Evolutionary conservation across 2,113 vertebrate species (phyloP).

Genomic region (Rhynchomys soricoides): DNA sequence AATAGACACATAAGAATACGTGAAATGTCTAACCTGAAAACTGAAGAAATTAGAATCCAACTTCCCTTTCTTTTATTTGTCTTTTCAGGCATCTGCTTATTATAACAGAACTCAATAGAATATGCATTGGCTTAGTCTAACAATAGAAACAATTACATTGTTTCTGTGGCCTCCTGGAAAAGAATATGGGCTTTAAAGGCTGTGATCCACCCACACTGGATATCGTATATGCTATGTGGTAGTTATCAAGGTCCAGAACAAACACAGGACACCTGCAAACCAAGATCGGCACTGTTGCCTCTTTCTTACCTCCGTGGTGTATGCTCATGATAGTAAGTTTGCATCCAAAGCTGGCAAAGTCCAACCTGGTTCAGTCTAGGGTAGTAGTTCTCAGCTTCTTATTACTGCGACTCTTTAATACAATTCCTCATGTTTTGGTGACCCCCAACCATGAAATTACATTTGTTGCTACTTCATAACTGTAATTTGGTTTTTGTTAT

Average conservation of each 20-base stretch:
- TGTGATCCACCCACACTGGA: neutral
- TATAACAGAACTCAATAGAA: neutral
- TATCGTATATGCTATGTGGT: neutral
- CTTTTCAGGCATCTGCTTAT: neutral
- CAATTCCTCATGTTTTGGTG: neutral
- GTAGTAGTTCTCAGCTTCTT: neutral
- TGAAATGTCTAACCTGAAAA: neutral
- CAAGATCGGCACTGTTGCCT: neutral
- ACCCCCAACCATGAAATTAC: neutral
- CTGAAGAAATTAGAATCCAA: neutral
- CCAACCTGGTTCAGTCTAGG: neutral
- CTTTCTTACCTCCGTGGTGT: neutral
- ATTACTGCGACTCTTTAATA: neutral
- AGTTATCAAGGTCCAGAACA: neutral
- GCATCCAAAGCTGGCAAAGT: neutral
- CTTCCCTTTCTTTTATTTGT: neutral
- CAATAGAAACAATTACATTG: neutral
- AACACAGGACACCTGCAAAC: neutral
- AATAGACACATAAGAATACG: neutral
- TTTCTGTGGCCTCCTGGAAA: neutral
- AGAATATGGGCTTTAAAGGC: neutral
- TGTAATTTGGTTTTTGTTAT: neutral
- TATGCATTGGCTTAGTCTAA: neutral
- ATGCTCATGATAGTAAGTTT: neutral
- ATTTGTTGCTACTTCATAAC: neutral